A percentile compares a stretch with the other conserved stretches of the same genome.
phyloP scores from a whole-genome alignment of 2,888 invertebrate genomes.

The Erebia palarica region DNA sequence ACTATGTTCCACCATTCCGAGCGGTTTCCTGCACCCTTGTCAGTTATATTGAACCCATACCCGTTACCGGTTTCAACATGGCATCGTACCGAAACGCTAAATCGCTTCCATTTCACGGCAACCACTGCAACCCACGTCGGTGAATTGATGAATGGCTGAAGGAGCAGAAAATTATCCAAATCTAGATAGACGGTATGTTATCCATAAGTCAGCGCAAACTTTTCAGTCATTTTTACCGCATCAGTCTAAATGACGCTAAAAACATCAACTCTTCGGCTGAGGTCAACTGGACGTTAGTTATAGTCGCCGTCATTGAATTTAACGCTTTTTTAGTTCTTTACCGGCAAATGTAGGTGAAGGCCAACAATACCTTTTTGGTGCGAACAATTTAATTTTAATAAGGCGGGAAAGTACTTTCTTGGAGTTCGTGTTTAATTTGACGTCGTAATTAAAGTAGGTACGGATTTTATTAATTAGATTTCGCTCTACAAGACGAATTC shows the following conservation, averaged over 20 bases:
- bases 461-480: not conserved
- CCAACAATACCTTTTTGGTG: slow-evolving; percentile 14
- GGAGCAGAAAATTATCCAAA: no score
- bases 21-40: no score
- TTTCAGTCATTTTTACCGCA: not conserved
- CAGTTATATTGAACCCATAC: no score
- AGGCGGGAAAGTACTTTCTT: slow-evolving; percentile 17
- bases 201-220: no score
- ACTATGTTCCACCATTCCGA: no score
- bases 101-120: no score
- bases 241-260: not conserved
- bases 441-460: not conserved
- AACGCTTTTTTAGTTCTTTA: slow-evolving; percentile 5
- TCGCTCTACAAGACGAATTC: no score
- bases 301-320: slow-evolving; percentile 1
- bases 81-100: no score
- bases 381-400: slow-evolving; percentile 19
- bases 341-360: slow-evolving; percentile 18
- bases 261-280: slow-evolving; percentile 9
- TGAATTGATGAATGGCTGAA: no score
- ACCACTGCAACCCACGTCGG: no score
- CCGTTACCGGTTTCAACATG: no score
- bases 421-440: slow-evolving; percentile 17
- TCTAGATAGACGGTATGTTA: no score
- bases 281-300: slow-evolving; percentile 14